Percentiles rank a stretch among this genome's conserved stretches.
Conservation (phyloP, 1,140 invertebrate species). For the Drosophila kohkoa region DNA sequence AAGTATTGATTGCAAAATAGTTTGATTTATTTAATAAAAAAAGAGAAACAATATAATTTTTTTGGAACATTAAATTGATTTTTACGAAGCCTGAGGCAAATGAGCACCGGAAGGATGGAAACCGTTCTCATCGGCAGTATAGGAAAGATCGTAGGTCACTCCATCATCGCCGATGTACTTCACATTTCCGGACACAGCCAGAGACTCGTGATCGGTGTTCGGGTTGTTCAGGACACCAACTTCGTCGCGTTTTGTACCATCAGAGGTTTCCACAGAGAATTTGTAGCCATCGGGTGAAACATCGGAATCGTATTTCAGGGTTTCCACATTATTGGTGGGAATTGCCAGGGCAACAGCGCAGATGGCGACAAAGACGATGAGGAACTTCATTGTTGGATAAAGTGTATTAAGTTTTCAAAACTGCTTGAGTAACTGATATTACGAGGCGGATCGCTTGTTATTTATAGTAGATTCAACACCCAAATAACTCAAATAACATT, state of each 20-base stretch:
- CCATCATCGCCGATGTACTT: background rate
- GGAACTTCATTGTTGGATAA: conserved; percentile 54
- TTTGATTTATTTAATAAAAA: too few species aligned
- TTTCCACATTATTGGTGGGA: conserved; percentile 50
- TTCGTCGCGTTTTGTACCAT: background rate
- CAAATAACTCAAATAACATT: background rate
- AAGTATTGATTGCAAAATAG: too few species aligned
- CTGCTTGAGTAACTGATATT: conserved; percentile 29
- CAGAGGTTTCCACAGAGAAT: conserved; percentile 40
- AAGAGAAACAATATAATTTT: too few species aligned
- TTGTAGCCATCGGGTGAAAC: conserved; percentile 84
- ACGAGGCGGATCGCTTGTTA: conserved; percentile 17
- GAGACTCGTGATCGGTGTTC: background rate
- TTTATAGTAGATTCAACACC: conserved; percentile 38
- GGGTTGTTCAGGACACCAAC: background rate
- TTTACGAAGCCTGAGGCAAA: background rate
- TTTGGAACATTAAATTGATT: too few species aligned
- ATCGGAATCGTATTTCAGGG: conserved; percentile 78
- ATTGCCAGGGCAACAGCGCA: conserved; percentile 59
- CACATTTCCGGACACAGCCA: background rate
- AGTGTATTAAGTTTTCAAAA: conserved; percentile 29
- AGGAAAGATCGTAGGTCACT: background rate
- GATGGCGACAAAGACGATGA: conserved; percentile 69
- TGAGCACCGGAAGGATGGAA: background rate
- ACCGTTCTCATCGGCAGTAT: conserved; percentile 3